Percentiles rank a stretch among this genome's conserved stretches.
Conservation (phyloP, 2,113 vertebrate genomes). For the Corythornis cristatus region DNA sequence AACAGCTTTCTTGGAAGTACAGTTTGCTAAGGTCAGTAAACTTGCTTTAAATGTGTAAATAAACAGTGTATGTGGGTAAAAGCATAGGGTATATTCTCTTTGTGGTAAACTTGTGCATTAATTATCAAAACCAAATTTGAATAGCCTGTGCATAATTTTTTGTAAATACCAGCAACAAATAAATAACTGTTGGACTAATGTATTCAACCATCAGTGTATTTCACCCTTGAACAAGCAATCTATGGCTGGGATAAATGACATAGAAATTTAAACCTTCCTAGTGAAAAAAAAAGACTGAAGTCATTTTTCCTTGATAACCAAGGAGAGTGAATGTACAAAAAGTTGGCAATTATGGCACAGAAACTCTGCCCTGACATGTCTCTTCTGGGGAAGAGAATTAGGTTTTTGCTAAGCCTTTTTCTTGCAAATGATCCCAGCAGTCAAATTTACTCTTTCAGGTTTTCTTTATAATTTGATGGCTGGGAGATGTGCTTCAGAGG, state of each 20-base stretch:
- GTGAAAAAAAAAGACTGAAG: not conserved
- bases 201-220: not conserved
- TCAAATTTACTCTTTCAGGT: not conserved
- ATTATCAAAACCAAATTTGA: not conserved
- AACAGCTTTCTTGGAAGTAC: constrained; percentile 23
- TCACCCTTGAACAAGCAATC: not conserved
- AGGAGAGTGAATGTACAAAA: rapidly evolving
- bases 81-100: not conserved
- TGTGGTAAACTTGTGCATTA: not conserved
- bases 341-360: not conserved
- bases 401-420: not conserved
- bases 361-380: not conserved
- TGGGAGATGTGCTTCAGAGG: not conserved
- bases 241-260: not conserved
- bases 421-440: not conserved
- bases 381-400: not conserved
- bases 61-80: not conserved
- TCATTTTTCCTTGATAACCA: not conserved
- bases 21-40: constrained; percentile 36
- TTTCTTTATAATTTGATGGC: not conserved
- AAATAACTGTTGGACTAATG: not conserved
- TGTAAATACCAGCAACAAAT: not conserved
- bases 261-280: not conserved
- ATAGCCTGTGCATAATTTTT: not conserved
- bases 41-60: constrained; percentile 17